These are phyloP conservation scores for Hypsopygia costalis DNA, from an alignment of 2,888 invertebrate genomes.

Conservation along the genomic window DNA sequence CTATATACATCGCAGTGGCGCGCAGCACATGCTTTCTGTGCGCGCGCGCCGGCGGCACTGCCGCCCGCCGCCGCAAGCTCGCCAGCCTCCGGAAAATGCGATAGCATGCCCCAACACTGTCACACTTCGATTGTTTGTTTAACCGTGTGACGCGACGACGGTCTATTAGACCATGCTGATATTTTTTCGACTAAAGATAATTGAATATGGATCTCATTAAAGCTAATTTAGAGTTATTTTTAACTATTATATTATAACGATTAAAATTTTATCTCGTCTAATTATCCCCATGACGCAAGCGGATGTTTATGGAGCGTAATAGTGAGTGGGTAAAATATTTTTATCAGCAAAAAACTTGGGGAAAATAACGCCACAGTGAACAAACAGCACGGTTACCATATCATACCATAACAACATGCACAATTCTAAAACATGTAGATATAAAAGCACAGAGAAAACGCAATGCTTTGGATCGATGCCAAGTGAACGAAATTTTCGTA, in stretches of 20 bases:
- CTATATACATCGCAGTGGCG: conserved; percentile 74
- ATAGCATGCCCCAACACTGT: conserved; percentile 66
- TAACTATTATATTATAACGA: background rate
- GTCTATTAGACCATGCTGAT: conserved; percentile 36
- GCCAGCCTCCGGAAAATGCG: conserved; percentile 73
- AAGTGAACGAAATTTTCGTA: conserved; percentile 50
- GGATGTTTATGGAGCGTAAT: conserved; percentile 1
- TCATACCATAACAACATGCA: conserved; percentile 53
- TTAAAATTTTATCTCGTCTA: conserved; percentile 1
- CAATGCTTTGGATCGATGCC: conserved; percentile 48
- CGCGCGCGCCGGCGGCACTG: conserved; percentile 78
- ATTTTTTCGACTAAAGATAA: too few species aligned
- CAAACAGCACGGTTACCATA: conserved; percentile 35
- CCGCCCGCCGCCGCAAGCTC: conserved; percentile 40
- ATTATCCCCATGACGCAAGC: conserved; percentile 14
- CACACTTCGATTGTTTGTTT: conserved; percentile 74
- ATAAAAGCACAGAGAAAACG: conserved; percentile 54
- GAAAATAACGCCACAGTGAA: conserved; percentile 20
- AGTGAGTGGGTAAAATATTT: background rate
- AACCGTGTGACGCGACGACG: conserved; percentile 46
- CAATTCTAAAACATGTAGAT: conserved; percentile 56
- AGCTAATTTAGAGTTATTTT: too few species aligned
- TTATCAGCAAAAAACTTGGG: conserved; percentile 11
- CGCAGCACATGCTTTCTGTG: conserved; percentile 76
- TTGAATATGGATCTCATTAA: too few species aligned